A percentile compares a stretch with the other conserved stretches of the same genome.
These are phyloP conservation scores for Netelia inedita DNA, from an alignment of 2,888 invertebrate species.

Conservation along the genomic window DNA sequence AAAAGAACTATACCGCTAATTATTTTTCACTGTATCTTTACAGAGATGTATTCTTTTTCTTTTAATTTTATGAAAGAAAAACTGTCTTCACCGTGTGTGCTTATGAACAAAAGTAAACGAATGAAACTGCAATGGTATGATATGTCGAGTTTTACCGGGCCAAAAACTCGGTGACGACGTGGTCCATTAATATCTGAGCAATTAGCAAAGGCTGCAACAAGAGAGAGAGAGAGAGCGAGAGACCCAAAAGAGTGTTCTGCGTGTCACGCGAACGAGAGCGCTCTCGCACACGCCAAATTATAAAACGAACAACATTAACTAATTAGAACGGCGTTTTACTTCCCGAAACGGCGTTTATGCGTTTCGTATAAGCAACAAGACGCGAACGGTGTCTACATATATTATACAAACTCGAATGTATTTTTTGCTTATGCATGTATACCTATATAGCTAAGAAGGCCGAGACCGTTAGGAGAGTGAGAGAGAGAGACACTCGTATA, in stretches of 20 bases:
- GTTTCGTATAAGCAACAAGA: slow-evolving; percentile 41
- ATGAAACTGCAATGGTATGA: no score
- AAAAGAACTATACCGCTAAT: neutral
- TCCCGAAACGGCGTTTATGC: slow-evolving; percentile 74
- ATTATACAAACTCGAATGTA: slow-evolving; percentile 60
- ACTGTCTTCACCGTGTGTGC: no score
- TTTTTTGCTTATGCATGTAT: neutral
- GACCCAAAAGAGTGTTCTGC: slow-evolving; percentile 1
- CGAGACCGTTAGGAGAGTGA: slow-evolving; percentile 32
- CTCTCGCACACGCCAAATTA: slow-evolving; percentile 35
- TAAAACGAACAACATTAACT: slow-evolving; percentile 63
- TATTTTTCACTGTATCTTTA: neutral
- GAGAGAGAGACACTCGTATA: neutral
- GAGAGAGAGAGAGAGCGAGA: slow-evolving; percentile 47
- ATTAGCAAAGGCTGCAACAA: slow-evolving; percentile 69
- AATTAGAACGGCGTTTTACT: slow-evolving; percentile 75
- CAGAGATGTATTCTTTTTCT: neutral
- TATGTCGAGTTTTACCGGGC: neutral
- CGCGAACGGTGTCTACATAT: slow-evolving; percentile 45
- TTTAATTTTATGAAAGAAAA: neutral
- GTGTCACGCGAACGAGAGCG: no score
- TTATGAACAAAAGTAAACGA: no score
- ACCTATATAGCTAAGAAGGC: slow-evolving; percentile 6
- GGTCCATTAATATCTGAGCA: slow-evolving; percentile 74
- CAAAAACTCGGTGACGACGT: slow-evolving; percentile 53